Conservation (phyloP, 1,140 invertebrate genomes). For the Lepidotrigona ventralis region DNA sequence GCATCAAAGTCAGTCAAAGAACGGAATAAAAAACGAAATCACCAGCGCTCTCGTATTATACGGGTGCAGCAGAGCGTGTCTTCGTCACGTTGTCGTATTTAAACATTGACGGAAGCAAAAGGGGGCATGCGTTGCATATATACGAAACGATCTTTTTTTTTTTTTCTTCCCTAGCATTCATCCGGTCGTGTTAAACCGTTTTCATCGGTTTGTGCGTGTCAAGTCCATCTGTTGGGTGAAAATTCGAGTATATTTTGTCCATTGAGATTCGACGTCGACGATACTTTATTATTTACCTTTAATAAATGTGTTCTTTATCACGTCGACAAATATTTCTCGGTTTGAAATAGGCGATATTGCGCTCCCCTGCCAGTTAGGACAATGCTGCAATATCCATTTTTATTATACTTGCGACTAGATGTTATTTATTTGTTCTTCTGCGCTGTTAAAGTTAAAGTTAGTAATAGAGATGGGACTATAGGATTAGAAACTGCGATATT, state of each 20-base stretch:
- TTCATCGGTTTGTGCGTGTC: no score
- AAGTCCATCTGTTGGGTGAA: background rate
- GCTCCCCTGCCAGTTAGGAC: background rate
- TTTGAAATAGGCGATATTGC: background rate
- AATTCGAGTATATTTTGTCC: background rate
- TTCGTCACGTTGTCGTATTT: conserved; percentile 37
- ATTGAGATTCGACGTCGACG: background rate
- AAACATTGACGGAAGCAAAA: conserved; percentile 27
- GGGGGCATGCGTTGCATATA: background rate
- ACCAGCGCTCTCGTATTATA: conserved; percentile 2
- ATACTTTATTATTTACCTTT: conserved; percentile 19
- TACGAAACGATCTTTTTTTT: background rate
- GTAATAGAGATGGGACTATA: no score
- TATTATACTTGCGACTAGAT: conserved; percentile 1
- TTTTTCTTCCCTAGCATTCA: background rate
- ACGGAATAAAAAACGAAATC: conserved; percentile 24
- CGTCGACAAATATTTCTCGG: background rate
- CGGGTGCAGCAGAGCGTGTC: conserved; percentile 20
- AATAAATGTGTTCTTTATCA: background rate
- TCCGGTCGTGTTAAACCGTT: background rate
- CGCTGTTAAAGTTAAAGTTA: no score
- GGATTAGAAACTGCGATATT: no score
- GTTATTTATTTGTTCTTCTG: no score
- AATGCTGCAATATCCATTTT: conserved; percentile 5
- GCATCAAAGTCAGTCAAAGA: background rate